These are phyloP conservation scores for Pristionchus arcanus DNA, from an alignment of 2,888 invertebrate genomes.

Conservation along the genomic window DNA sequence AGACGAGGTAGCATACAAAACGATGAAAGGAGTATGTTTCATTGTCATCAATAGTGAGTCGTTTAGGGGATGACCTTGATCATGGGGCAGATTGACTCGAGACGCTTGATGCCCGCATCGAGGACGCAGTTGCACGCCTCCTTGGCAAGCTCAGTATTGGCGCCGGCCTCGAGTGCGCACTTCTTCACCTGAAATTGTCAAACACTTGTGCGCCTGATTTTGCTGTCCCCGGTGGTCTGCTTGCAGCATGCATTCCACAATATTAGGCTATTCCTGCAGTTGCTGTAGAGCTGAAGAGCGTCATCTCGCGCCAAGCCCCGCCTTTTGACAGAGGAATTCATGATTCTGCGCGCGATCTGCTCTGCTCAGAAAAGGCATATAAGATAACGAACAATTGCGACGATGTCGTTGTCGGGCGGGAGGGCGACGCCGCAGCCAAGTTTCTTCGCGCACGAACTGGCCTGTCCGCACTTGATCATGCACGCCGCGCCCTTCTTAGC, in stretches of 20 bases:
- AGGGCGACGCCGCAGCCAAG: slow-evolving; percentile 38
- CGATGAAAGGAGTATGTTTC: too few species aligned
- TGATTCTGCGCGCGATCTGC: too few species aligned
- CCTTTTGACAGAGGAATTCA: too few species aligned
- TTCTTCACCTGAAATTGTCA: neutral
- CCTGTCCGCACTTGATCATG: slow-evolving; percentile 42
- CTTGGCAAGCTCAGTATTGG: neutral
- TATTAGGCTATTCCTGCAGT: neutral
- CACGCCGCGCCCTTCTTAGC: neutral
- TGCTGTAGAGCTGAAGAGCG: too few species aligned
- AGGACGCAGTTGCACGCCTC: neutral
- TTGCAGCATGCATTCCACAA: neutral
- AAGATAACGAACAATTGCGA: neutral
- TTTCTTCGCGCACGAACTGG: neutral
- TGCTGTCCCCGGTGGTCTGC: too few species aligned
- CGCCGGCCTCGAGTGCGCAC: neutral
- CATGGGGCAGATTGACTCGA: neutral
- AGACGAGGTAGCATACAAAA: too few species aligned
- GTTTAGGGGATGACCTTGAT: slow-evolving; percentile 7
- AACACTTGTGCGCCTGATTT: neutral
- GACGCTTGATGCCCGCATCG: slow-evolving; percentile 7
- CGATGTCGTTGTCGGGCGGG: slow-evolving; percentile 44
- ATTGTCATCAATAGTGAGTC: neutral
- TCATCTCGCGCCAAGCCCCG: too few species aligned
- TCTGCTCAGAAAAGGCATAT: too few species aligned